These are phyloP conservation scores for Sclerodermus sp. DNA, from an alignment of 2,888 invertebrate species.

Conservation along the genomic window DNA sequence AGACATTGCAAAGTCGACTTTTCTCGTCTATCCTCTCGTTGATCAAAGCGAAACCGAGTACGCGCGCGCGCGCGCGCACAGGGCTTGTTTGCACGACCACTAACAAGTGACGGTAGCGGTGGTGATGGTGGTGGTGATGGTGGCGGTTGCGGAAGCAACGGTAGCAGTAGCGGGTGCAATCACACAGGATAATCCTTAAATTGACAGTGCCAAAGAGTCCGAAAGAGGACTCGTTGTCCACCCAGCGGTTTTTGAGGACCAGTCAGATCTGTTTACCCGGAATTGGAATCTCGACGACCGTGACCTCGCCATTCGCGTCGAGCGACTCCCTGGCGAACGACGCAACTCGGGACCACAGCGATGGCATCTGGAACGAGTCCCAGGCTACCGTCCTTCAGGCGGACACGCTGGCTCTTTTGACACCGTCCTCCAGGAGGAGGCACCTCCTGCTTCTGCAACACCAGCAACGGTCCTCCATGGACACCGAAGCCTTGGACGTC, in stretches of 20 bases:
- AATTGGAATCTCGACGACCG: slow-evolving; percentile 40
- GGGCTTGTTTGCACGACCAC: too few relatives aligned
- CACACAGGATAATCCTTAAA: too few relatives aligned
- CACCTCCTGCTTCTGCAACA: slow-evolving; percentile 78
- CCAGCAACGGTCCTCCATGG: slow-evolving; percentile 83
- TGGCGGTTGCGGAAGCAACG: too few relatives aligned
- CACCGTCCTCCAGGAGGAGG: slow-evolving; percentile 78
- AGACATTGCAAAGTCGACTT: too few relatives aligned
- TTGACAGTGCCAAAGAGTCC: slow-evolving; percentile 19
- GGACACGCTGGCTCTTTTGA: slow-evolving; percentile 70
- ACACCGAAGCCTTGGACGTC: slow-evolving; percentile 79
- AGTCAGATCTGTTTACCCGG: slow-evolving; percentile 23
- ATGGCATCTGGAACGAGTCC: slow-evolving; percentile 88
- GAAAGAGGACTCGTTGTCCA: slow-evolving; percentile 24
- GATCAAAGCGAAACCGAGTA: too few relatives aligned
- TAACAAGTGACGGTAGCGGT: too few relatives aligned
- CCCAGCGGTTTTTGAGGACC: slow-evolving; percentile 31
- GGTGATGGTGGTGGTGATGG: too few relatives aligned
- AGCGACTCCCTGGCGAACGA: slow-evolving; percentile 84
- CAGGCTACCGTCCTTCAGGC: slow-evolving; percentile 81
- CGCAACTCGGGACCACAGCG: slow-evolving; percentile 77
- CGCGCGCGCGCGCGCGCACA: too few relatives aligned
- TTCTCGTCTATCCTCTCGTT: too few relatives aligned
- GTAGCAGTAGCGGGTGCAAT: too few relatives aligned
- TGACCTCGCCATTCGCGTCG: slow-evolving; percentile 75